Evolutionary conservation across 2,888 invertebrate species (phyloP).

Genomic region (Syrphus vitripennis): DNA sequence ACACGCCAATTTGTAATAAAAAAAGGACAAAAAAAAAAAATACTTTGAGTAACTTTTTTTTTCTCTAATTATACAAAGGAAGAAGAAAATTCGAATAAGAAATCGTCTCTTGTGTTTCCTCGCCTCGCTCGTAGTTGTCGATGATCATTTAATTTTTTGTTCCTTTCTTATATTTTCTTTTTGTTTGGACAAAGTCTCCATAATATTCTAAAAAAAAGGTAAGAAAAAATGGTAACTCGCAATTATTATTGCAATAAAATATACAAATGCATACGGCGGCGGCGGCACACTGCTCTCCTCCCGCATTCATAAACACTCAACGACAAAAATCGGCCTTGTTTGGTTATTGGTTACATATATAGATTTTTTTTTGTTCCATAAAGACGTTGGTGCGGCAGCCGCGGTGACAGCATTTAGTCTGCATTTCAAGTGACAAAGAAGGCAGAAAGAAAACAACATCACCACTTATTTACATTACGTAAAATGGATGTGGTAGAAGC

Average conservation of each 20-base stretch:
- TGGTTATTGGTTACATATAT: constrained; percentile 19
- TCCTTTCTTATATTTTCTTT: not conserved
- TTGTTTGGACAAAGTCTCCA: not conserved
- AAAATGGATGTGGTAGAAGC: constrained; percentile 78
- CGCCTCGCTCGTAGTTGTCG: not conserved
- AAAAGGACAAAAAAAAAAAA: not conserved
- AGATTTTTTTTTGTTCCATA: constrained; percentile 41
- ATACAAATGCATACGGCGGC: not conserved
- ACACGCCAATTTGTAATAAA: constrained; percentile 50
- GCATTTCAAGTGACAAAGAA: constrained; percentile 61
- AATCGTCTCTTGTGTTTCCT: not conserved
- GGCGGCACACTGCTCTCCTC: not conserved
- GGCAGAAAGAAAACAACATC: constrained; percentile 55
- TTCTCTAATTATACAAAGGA: constrained; percentile 12
- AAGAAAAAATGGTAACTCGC: constrained; percentile 9
- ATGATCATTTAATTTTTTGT: not conserved
- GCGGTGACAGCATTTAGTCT: constrained; percentile 52
- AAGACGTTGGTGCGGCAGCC: constrained; percentile 32
- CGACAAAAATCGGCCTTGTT: constrained; percentile 8
- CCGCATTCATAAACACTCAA: constrained; percentile 18
- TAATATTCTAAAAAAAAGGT: constrained; percentile 11
- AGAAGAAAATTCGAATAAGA: constrained; percentile 19
- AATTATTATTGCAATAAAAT: not conserved
- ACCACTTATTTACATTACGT: constrained; percentile 68
- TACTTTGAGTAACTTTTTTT: constrained; percentile 1